Conservation (phyloP, 2,888 invertebrate species). For the Elgonia sp. region DNA sequence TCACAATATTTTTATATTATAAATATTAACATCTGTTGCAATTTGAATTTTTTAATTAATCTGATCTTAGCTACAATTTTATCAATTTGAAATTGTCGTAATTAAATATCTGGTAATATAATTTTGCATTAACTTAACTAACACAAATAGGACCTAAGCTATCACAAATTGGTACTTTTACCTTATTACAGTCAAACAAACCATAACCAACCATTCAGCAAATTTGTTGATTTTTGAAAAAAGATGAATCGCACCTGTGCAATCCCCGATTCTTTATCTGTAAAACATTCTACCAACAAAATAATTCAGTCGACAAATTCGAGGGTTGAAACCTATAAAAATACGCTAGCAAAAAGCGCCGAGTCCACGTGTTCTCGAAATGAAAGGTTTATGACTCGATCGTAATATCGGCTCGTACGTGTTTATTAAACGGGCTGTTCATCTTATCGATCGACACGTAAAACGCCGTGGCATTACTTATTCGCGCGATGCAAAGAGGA, state of each 20-base stretch:
- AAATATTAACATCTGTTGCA: too few relatives aligned
- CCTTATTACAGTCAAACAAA: too few relatives aligned
- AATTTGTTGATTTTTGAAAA: too few relatives aligned
- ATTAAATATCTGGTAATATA: too few relatives aligned
- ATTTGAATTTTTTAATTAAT: too few relatives aligned
- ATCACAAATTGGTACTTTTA: too few relatives aligned
- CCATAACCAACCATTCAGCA: too few relatives aligned
- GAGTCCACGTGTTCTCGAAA: constrained; percentile 44
- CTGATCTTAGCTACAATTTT: too few relatives aligned
- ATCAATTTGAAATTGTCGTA: too few relatives aligned
- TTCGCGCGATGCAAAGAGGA: constrained; percentile 69
- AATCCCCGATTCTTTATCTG: constrained; percentile 24
- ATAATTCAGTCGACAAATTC: constrained; percentile 45
- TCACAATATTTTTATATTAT: too few relatives aligned
- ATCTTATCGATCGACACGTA: constrained; percentile 78
- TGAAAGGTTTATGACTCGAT: constrained; percentile 51
- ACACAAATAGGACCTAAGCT: too few relatives aligned
- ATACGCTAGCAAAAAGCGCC: constrained; percentile 29
- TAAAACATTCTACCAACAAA: constrained; percentile 2
- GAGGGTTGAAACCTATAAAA: constrained; percentile 22
- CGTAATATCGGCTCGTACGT: constrained; percentile 60
- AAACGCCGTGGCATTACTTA: constrained; percentile 64
- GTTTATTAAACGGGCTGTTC: constrained; percentile 77
- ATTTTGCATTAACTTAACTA: too few relatives aligned
- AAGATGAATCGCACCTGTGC: not conserved